Evolutionary conservation across 35 echinoderm and acorn worm genomes (phyloP).

Genomic region (Diadema setosum): DNA sequence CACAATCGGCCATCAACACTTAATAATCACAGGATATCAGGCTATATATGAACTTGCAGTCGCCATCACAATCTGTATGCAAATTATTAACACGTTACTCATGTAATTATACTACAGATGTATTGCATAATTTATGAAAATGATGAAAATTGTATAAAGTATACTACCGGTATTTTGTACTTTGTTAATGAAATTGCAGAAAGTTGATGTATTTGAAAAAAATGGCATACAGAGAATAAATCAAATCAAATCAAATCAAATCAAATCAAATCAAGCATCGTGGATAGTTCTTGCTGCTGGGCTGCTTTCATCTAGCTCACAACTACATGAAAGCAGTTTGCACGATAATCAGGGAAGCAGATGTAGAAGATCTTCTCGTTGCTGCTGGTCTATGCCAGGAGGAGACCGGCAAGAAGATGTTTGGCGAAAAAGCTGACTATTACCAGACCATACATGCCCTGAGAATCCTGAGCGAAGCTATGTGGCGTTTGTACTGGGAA

Average conservation of each 20-base stretch:
- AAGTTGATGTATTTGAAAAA: too few species aligned
- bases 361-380: slow-evolving; percentile 40
- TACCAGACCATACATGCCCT: slow-evolving; percentile 43
- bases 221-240: too few species aligned
- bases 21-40: background rate
- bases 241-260: too few species aligned
- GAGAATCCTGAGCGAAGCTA: slow-evolving; percentile 50
- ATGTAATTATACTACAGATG: too few species aligned
- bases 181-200: too few species aligned
- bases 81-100: too few species aligned
- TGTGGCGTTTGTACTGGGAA: slow-evolving; percentile 13
- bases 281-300: background rate
- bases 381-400: slow-evolving; percentile 34
- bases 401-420: slow-evolving; percentile 33
- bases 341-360: slow-evolving; percentile 28
- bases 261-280: background rate
- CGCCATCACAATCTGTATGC: background rate
- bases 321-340: slow-evolving; percentile 42
- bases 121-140: too few species aligned
- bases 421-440: slow-evolving; percentile 40
- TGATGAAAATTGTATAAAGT: too few species aligned
- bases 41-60: background rate
- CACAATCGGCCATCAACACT: background rate
- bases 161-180: too few species aligned
- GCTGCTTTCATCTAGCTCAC: slow-evolving; percentile 35